Evolutionary conservation across 2,888 invertebrate species (phyloP), one percentile per base, ranked within the genome.

Genomic region (Polymixis flavicincta): DNA sequence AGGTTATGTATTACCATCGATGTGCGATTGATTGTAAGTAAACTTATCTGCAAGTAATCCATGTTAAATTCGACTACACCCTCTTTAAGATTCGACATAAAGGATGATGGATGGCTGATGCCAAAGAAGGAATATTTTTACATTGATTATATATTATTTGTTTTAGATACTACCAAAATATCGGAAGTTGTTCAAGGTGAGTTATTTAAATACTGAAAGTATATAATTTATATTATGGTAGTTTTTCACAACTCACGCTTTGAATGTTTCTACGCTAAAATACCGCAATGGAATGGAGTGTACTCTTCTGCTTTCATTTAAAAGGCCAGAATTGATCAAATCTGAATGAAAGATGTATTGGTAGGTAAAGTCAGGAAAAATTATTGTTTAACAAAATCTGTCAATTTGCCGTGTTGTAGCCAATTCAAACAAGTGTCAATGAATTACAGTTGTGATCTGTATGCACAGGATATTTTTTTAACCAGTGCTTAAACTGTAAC

Each of bases 161-260:
- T 85, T 79, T 69, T 80, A 87, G 87, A 87, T 81, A 80, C 79
- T 32, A 78, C 79, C 32, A 74, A 78, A 75, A 67, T 63, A 14
- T 64, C 71, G 25, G 84, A 82, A 55, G 66, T 60, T 11, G 65
- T 45, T 52, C 64, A 61, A 77, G 87, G 87, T 87, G 74, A 83
- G 86, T 69, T 67, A 5, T 48, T 60, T n/a, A 68, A 25, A 32
- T 42, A 54, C n/a, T 17, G 42, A 50, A 61, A 1, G 3, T 14
- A 37, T 45, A 32, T 42, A 54, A 22, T 42, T 71, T 68, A 52
- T 66, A 52, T 14, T 50, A 22, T 7, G 17, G 48, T 11, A 42
- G 54, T 55, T 68, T 65, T 79, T 64, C 70, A 37, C n/a, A 87
- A 78, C 70, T 73, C 61, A 78, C 66, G 87, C 80, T 87, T 82